Base-by-base conservation (phyloP, 1,140 invertebrate genomes). In the Archegozetes longisetosus region DNA sequence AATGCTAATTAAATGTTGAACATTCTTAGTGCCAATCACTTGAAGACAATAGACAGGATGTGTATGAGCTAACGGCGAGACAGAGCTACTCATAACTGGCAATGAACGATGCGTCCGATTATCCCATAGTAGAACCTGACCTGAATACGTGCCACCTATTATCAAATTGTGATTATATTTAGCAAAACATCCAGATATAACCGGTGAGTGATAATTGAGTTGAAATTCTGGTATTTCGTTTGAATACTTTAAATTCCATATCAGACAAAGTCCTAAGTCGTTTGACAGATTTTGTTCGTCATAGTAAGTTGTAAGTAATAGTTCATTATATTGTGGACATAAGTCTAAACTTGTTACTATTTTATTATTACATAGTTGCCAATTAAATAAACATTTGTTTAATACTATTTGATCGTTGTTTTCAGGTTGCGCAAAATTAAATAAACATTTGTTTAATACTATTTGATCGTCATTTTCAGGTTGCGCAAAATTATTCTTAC, bases 181-280 rank as follows among this genome's bases (percentile, higher is more conserved):
- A 61, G 94, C 93, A 76, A 98, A 98, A 54, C 87, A 92, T 17
- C 88, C 84, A 20, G 90, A 92, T 80, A 93, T 88, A 24, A 98
- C 89, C 3, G 90, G 83, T 55, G 89, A 94, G 70, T 96, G 92
- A 76, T 92, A 97, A 73, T 96, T 91, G 74, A 98, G 98, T 60
- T 96, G 83, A 71, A 91, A 94, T 74, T 98, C 95, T 0, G 94
- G 94, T 1, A 92, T 94, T 60, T 82, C 82, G 74, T 97, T 97
- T 73, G 94, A 94, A 70, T 90, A 98, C 73, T 93, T 94, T 12
- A 90, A 89, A 72, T 98, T 98, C 95, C 94, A 98, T 28, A 98
- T 83, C 50, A 97, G 78, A 64, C 87, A 90, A 20, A 97, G 89
- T 28, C 94, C 93, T 2, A 94, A 92, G 73, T 98, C 93, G 73